Conservation (phyloP, 53 echinoderm and acorn worm genomes). For the Actinopyga echinites region DNA sequence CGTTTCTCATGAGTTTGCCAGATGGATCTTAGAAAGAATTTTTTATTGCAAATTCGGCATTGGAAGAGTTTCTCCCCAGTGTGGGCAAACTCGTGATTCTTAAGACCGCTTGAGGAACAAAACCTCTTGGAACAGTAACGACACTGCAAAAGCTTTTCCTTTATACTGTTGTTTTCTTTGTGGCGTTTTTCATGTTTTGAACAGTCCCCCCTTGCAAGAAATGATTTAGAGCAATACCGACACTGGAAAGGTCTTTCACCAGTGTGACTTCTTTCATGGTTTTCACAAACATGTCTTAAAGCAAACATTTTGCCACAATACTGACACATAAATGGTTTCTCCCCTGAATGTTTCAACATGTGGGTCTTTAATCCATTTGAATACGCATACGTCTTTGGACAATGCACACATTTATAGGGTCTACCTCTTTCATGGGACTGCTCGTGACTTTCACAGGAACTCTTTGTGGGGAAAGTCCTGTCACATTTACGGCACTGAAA, state of each 20-base stretch:
- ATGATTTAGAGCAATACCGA: slow-evolving; percentile 41
- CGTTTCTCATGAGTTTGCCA: background rate
- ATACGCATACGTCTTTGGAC: slow-evolving; percentile 4
- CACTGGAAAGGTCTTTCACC: slow-evolving; percentile 54
- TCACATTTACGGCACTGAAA: background rate
- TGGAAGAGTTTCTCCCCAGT: background rate
- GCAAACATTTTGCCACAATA: slow-evolving; percentile 52
- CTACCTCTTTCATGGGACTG: background rate
- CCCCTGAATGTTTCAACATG: background rate
- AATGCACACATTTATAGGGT: slow-evolving; percentile 21
- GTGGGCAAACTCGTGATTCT: slow-evolving; percentile 14
- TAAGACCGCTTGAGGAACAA: background rate
- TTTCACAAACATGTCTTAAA: slow-evolving; percentile 3
- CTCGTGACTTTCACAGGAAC: slow-evolving; percentile 23
- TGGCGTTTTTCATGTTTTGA: slow-evolving; percentile 21
- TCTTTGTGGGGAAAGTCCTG: slow-evolving; percentile 22
- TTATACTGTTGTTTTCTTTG: background rate
- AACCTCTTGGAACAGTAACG: slow-evolving; percentile 29
- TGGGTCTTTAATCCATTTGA: background rate
- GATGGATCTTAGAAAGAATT: background rate
- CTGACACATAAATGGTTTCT: slow-evolving; percentile 35
- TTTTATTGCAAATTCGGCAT: background rate
- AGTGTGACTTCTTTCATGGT: slow-evolving; percentile 54
- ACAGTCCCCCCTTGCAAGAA: background rate
- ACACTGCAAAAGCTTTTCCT: background rate